A percentile compares a stretch with the other conserved stretches of the same genome.
Conservation (phyloP, 2,888 invertebrate genomes). For the Macropis europaea region DNA sequence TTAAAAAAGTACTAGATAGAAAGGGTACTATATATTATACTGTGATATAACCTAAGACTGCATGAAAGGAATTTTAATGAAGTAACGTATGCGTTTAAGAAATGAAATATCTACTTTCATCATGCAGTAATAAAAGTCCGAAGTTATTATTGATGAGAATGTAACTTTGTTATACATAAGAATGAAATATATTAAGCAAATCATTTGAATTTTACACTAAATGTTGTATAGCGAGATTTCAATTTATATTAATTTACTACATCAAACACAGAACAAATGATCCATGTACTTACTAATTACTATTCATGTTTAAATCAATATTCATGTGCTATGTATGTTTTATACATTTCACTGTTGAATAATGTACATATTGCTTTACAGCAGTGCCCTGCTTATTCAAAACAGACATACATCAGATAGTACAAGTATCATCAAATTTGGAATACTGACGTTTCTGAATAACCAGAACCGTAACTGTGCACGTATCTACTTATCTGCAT, state of each 20-base stretch:
- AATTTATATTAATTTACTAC: not conserved
- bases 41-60: conserved; percentile 1
- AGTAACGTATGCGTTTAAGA: not conserved
- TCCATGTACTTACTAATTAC: not conserved
- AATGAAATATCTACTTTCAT: conserved; percentile 16
- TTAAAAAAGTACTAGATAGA: conserved; percentile 16
- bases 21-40: not conserved
- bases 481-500: conserved; percentile 26
- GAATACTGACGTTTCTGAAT: too few relatives aligned
- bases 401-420: not conserved
- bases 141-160: not conserved
- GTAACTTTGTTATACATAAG: not conserved
- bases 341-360: not conserved
- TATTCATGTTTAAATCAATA: not conserved
- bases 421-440: not conserved
- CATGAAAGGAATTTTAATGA: not conserved
- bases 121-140: conserved; percentile 22
- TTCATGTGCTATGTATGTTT: not conserved
- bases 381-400: not conserved
- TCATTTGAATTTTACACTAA: not conserved
- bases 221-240: too few relatives aligned
- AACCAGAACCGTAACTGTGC: not conserved
- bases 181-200: conserved; percentile 1
- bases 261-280: not conserved
- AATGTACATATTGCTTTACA: not conserved